Evolutionary conservation across 2,888 invertebrate species (phyloP).

Genomic region (Pristionchus entomophagus): DNA sequence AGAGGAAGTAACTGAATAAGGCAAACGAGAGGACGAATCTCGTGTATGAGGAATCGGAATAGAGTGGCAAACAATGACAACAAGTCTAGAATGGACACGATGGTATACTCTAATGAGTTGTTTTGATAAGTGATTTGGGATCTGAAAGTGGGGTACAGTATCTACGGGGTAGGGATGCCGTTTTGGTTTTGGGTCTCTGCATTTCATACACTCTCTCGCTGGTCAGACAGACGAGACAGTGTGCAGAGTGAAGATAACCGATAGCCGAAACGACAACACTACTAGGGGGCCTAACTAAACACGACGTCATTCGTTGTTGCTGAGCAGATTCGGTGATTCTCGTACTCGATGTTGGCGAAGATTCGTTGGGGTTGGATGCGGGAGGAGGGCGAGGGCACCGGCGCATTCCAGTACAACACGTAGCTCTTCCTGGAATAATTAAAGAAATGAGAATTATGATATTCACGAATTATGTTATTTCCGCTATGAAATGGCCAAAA

Average conservation of each 20-base stretch:
- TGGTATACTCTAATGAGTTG: neutral
- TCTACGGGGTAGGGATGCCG: too few species aligned
- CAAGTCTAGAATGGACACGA: neutral
- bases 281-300: neutral
- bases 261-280: too few species aligned
- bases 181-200: too few species aligned
- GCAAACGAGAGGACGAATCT: slow-evolving; percentile 3
- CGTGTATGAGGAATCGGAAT: neutral
- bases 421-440: slow-evolving; percentile 63
- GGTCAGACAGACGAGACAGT: too few species aligned
- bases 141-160: neutral
- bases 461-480: too few species aligned
- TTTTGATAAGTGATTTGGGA: neutral
- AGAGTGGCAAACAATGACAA: neutral
- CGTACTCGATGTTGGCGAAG: slow-evolving; percentile 60
- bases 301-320: slow-evolving; percentile 35
- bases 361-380: slow-evolving; percentile 65
- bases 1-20: slow-evolving; percentile 33
- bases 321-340: slow-evolving; percentile 50
- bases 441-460: too few species aligned
- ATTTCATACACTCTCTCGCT: too few species aligned
- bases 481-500: too few species aligned
- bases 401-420: slow-evolving; percentile 64
- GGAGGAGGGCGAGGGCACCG: slow-evolving; percentile 60
- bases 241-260: too few species aligned